phyloP scores from a whole-genome alignment of 2,888 invertebrate genomes.

The Platycheirus rosarum region DNA sequence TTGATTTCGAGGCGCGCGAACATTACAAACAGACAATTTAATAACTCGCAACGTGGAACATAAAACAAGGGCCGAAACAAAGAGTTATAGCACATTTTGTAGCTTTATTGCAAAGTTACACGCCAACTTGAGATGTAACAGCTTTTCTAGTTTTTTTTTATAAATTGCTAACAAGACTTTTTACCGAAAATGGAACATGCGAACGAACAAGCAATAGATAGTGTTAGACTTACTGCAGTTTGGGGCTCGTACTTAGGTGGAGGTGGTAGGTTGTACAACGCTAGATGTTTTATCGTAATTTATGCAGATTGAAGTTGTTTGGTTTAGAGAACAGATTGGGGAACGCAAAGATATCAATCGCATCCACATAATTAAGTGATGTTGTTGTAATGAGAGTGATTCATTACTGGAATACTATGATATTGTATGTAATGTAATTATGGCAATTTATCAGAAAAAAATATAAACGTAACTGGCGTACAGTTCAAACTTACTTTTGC shows the following conservation, averaged over 20 bases:
- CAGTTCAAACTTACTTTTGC: neutral
- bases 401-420: constrained; percentile 42
- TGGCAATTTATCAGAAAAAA: constrained; percentile 47
- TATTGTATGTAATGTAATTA: constrained; percentile 59
- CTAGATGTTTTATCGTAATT: constrained; percentile 68
- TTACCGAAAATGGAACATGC: constrained; percentile 62
- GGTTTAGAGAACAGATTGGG: constrained; percentile 67
- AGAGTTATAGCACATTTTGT: constrained; percentile 65
- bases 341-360: constrained; percentile 57
- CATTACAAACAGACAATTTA: constrained; percentile 64
- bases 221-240: constrained; percentile 9
- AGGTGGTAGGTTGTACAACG: constrained; percentile 13
- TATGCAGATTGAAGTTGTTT: constrained; percentile 70
- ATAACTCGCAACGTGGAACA: constrained; percentile 50
- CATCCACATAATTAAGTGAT: constrained; percentile 58
- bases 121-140: constrained; percentile 63
- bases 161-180: constrained; percentile 65
- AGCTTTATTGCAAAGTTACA: constrained; percentile 64
- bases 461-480: constrained; percentile 12
- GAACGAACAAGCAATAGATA: constrained; percentile 19
- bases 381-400: constrained; percentile 59
- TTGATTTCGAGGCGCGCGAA: constrained; percentile 49
- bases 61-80: constrained; percentile 50
- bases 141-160: constrained; percentile 34
- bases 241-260: neutral